A percentile compares a stretch with the other conserved stretches of the same genome.
phyloP scores from a whole-genome alignment of 2,888 invertebrate genomes.

The Orthosia incerta region DNA sequence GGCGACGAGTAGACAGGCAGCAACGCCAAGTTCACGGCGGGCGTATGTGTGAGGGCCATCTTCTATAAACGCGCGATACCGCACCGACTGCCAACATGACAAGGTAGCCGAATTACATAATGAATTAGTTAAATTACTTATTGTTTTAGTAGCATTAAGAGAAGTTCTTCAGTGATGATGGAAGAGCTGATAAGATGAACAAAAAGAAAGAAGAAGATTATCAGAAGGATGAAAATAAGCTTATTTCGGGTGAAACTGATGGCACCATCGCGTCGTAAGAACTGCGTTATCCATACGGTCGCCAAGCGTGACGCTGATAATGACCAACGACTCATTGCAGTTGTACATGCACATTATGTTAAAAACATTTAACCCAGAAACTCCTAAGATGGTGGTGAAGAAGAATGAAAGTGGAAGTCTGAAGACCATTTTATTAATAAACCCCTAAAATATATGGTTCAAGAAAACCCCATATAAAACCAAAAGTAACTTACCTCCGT shows the following conservation, averaged over 20 bases:
- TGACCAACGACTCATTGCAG: not conserved
- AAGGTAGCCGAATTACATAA: not conserved
- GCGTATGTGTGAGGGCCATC: slow-evolving; percentile 86
- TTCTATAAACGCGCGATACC: slow-evolving; percentile 87
- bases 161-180: not conserved
- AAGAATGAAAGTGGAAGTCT: not conserved
- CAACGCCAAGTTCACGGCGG: slow-evolving; percentile 76
- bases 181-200: not conserved
- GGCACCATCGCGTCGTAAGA: not conserved
- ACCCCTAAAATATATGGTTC: not conserved
- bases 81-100: slow-evolving; percentile 69
- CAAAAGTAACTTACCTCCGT: slow-evolving; percentile 39
- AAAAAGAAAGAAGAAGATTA: not conserved
- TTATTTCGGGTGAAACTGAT: not conserved
- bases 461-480: not conserved
- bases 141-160: not conserved
- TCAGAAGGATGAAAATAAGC: slow-evolving; percentile 3
- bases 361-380: not conserved
- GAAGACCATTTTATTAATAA: not conserved
- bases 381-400: not conserved
- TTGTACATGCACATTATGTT: no score
- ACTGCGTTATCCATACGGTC: not conserved
- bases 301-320: not conserved
- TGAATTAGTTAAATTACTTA: not conserved
- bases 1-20: slow-evolving; percentile 81